phyloP scores from a whole-genome alignment of 2,113 vertebrate genomes.

The Pelvicachromis taeniatus region DNA sequence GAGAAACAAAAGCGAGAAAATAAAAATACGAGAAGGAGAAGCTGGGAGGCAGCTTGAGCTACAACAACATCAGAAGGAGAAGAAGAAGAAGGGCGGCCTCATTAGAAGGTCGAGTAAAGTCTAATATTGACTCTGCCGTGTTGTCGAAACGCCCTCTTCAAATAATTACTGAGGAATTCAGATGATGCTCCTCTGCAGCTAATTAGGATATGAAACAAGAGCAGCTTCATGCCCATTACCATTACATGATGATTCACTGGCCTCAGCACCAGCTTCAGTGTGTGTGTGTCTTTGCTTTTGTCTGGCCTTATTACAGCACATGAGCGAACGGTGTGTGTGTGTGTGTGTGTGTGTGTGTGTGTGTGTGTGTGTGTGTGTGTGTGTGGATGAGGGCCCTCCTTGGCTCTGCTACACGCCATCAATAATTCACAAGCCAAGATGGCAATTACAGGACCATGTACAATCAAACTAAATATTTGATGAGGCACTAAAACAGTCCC shows the following conservation, averaged over 20 bases:
- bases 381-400: constrained; percentile 27
- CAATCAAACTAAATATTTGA: constrained; percentile 84
- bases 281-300: constrained; percentile 15
- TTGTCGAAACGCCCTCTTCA: constrained; percentile 52
- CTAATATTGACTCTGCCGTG: constrained; percentile 59
- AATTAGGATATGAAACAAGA: constrained; percentile 63
- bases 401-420: constrained; percentile 71
- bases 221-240: constrained; percentile 36
- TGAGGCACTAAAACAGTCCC: constrained; percentile 80
- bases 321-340: constrained; percentile 2
- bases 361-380: constrained; percentile 28
- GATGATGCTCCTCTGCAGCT: constrained; percentile 40
- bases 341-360: constrained; percentile 25
- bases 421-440: constrained; percentile 80
- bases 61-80: constrained; percentile 4
- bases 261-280: not conserved
- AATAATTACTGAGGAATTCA: constrained; percentile 60
- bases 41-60: not conserved
- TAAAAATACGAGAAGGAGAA: not conserved
- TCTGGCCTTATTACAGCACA: constrained; percentile 14
- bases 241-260: constrained; percentile 48
- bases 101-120: constrained; percentile 46
- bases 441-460: constrained; percentile 80
- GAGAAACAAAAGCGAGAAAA: not conserved
- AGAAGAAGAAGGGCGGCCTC: constrained; percentile 3